Conservation (phyloP, 2,797 vertebrate genomes). For the Darevskia mixta region DNA sequence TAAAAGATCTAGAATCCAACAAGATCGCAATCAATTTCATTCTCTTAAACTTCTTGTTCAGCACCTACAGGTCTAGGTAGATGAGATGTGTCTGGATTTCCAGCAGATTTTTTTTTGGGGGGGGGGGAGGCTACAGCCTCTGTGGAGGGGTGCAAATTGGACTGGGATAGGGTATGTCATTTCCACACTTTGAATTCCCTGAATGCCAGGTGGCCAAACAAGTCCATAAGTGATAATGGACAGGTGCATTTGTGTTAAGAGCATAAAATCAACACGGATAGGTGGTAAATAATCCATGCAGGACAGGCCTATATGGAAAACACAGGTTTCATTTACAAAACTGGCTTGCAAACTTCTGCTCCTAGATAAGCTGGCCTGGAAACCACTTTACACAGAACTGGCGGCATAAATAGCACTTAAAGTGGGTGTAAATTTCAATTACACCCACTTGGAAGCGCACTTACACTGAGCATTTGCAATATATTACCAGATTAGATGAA, state of each 20-base stretch:
- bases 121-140: too few species aligned
- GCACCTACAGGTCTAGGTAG: neutral
- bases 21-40: too few species aligned
- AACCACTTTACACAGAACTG: conserved; percentile 1
- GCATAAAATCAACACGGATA: neutral
- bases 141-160: too few species aligned
- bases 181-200: neutral
- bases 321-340: neutral
- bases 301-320: neutral
- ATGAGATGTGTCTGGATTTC: neutral
- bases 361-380: conserved; percentile 1
- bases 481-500: conserved; percentile 45
- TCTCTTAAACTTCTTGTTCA: neutral
- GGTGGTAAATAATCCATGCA: neutral
- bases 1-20: neutral
- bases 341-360: neutral
- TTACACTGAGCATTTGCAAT: conserved; percentile 26
- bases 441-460: conserved; percentile 37
- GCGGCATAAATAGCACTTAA: conserved; percentile 39
- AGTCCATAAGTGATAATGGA: neutral
- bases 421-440: conserved; percentile 45
- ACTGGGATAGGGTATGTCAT: too few species aligned
- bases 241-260: neutral
- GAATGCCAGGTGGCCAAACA: neutral
- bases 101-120: too few species aligned